These are phyloP conservation scores for Avahi laniger DNA, from an alignment of 2,797 vertebrate species.

Conservation along the genomic window DNA sequence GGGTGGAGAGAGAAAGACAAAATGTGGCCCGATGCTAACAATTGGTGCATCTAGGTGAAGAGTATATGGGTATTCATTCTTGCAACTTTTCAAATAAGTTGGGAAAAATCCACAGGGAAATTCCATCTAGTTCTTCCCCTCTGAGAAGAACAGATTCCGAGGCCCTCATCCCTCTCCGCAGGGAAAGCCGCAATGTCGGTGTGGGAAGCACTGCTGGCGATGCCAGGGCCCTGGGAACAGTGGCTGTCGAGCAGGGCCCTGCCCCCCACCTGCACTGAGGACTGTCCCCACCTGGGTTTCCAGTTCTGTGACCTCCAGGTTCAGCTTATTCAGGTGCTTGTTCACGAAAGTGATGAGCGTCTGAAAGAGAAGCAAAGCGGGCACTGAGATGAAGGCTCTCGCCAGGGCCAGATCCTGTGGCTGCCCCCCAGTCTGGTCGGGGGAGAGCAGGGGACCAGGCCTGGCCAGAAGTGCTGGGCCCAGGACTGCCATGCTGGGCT, in stretches of 20 bases:
- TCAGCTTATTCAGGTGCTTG: constrained; percentile 98
- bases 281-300: constrained; percentile 93
- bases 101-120: background rate
- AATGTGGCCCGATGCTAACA: background rate
- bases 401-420: background rate
- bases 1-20: too few species aligned
- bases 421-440: background rate
- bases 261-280: accelerated
- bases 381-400: background rate
- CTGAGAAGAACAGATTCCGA: background rate
- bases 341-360: constrained; percentile 99
- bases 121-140: background rate
- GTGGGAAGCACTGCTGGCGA: background rate
- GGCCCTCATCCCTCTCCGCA: too few species aligned
- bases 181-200: background rate
- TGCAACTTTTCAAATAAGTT: background rate
- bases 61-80: background rate
- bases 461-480: background rate
- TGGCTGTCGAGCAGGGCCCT: background rate
- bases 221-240: background rate
- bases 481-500: background rate
- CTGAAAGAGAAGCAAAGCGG: constrained; percentile 82
- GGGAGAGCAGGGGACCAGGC: background rate
- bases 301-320: constrained; percentile 96
- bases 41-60: background rate